Conservation (phyloP, 2,797 vertebrate genomes). For the Lithobates sylvaticus region DNA sequence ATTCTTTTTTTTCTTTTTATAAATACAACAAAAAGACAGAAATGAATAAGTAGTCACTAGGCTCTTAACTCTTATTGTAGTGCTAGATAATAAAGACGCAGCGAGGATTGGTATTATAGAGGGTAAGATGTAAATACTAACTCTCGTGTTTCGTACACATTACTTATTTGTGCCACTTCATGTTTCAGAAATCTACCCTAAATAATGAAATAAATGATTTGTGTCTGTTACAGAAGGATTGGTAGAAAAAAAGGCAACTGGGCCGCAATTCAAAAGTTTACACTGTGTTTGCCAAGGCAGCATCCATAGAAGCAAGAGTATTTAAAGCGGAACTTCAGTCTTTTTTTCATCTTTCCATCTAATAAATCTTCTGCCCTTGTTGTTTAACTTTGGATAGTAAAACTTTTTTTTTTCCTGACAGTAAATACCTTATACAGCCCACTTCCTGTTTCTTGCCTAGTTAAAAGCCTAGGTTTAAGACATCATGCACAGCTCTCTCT, state of each 20-base stretch:
- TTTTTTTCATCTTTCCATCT: no score
- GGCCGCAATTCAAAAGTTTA: background rate
- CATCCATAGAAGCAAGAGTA: background rate
- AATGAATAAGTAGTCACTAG: slow-evolving; percentile 22
- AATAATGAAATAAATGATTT: background rate
- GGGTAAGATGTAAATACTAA: slow-evolving; percentile 28
- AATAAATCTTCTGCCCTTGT: no score
- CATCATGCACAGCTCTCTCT: no score
- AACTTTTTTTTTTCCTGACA: no score
- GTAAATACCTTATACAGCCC: no score
- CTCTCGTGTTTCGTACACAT: background rate
- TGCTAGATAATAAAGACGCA: background rate
- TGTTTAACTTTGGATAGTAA: no score
- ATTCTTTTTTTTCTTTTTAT: slow-evolving; percentile 3
- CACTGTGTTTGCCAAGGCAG: background rate
- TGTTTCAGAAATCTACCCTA: background rate
- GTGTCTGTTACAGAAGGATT: background rate
- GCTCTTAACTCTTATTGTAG: slow-evolving; percentile 17
- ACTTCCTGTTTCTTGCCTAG: no score
- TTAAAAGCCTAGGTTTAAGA: no score
- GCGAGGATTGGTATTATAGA: slow-evolving; percentile 28
- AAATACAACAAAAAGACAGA: slow-evolving; percentile 16
- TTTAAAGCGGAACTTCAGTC: background rate
- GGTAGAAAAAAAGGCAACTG: background rate
- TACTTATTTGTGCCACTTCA: background rate